Conservation (phyloP, 2,888 invertebrate genomes). For the Eristalis tenax region DNA sequence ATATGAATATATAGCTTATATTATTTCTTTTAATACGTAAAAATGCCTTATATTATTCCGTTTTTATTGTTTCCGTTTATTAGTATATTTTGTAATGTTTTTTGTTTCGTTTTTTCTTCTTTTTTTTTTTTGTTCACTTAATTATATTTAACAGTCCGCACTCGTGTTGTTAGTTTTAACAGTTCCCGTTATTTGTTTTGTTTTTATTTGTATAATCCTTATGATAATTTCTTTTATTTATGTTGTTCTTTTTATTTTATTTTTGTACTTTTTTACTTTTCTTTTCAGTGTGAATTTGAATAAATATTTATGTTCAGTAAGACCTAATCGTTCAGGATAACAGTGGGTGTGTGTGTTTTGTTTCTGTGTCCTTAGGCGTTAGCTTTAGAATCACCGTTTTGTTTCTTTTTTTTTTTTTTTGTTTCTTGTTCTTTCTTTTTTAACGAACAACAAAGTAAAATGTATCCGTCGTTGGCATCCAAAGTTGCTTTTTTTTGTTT, state of each 20-base stretch:
- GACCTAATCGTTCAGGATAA: constrained; percentile 69
- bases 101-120: constrained; percentile 7
- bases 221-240: constrained; percentile 62
- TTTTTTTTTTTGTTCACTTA: constrained; percentile 47
- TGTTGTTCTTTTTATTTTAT: constrained; percentile 57
- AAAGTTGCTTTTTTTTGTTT: constrained; percentile 21
- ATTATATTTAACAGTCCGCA: constrained; percentile 65
- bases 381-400: constrained; percentile 66
- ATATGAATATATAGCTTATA: constrained; percentile 69
- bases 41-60: constrained; percentile 75
- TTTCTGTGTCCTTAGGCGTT: constrained; percentile 63
- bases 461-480: constrained; percentile 59
- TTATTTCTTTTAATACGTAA: constrained; percentile 71
- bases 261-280: constrained; percentile 72
- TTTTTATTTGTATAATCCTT: constrained; percentile 67
- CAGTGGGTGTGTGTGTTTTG: constrained; percentile 72
- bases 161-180: constrained; percentile 62
- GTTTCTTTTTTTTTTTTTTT: constrained; percentile 10
- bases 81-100: constrained; percentile 75
- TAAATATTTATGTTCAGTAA: constrained; percentile 62
- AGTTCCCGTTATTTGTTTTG: constrained; percentile 45
- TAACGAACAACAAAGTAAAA: constrained; percentile 40
- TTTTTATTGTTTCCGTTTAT: constrained; percentile 76
- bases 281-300: constrained; percentile 70
- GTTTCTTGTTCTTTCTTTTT: constrained; percentile 14